Evolutionary conservation across 1,140 invertebrate species (phyloP).

Genomic region (Drosophila ambigua): DNA sequence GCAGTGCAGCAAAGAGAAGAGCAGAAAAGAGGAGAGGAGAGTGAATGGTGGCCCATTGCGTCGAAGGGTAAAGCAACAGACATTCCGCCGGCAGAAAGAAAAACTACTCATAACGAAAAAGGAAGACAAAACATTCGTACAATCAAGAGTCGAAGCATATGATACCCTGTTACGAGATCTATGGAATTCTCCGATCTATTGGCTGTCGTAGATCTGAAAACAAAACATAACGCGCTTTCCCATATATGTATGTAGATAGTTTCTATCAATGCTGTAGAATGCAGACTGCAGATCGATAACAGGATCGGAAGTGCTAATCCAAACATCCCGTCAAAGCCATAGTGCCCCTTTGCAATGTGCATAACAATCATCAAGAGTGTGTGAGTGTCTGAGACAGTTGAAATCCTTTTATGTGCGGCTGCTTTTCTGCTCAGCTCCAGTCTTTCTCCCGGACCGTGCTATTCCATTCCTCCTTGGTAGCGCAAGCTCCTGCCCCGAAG

Average conservation of each 20-base stretch:
- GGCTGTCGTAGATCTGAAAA: too few species aligned
- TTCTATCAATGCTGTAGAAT: too few species aligned
- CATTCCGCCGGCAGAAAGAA: conserved; percentile 35
- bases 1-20: conserved; percentile 19
- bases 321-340: too few species aligned
- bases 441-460: neutral
- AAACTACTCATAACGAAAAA: conserved; percentile 40
- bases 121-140: too few species aligned
- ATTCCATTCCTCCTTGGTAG: conserved; percentile 1
- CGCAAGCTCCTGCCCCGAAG: conserved; percentile 1
- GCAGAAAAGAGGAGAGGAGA: neutral
- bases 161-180: too few species aligned
- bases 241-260: too few species aligned
- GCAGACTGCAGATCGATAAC: too few species aligned
- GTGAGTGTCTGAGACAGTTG: conserved; percentile 19
- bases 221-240: too few species aligned
- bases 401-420: conserved; percentile 35
- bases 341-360: too few species aligned
- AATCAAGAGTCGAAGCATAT: too few species aligned
- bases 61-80: conserved; percentile 51
- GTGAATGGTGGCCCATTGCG: conserved; percentile 4
- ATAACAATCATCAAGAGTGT: conserved; percentile 64
- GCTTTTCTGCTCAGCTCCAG: conserved; percentile 18
- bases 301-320: too few species aligned
- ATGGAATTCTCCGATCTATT: too few species aligned